These are phyloP conservation scores for Neolamprologus modestus DNA, from an alignment of 2,113 vertebrate genomes.

Conservation along the genomic window DNA sequence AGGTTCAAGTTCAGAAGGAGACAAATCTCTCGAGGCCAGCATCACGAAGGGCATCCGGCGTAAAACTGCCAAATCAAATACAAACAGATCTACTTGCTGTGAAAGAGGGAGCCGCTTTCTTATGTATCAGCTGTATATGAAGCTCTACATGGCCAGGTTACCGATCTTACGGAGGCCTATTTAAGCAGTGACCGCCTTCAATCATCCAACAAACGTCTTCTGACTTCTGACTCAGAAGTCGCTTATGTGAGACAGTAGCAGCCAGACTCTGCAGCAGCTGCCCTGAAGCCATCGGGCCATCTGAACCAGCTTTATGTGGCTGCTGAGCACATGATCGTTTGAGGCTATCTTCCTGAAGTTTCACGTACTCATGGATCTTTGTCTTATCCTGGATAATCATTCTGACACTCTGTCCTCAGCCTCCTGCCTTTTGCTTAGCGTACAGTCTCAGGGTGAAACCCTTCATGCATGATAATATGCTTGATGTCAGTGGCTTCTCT, in stretches of 20 bases:
- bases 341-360: not conserved
- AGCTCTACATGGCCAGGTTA: not conserved
- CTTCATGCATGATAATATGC: not conserved
- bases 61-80: not conserved
- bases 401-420: not conserved
- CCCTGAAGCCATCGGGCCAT: accelerated
- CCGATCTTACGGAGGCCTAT: not conserved
- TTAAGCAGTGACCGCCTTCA: not conserved
- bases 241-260: not conserved
- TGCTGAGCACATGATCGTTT: not conserved
- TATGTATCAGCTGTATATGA: not conserved
- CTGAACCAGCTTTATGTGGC: not conserved
- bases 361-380: not conserved
- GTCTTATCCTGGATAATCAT: not conserved
- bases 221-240: not conserved
- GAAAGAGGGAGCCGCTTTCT: not conserved
- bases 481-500: not conserved
- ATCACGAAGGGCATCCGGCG: accelerated
- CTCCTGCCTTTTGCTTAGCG: not conserved
- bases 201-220: not conserved
- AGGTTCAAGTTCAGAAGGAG: not conserved
- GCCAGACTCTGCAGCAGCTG: not conserved
- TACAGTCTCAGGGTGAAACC: not conserved
- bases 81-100: not conserved
- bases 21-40: not conserved